phyloP scores from a whole-genome alignment of 2,797 vertebrate genomes.

The Epinephelus coioides region DNA sequence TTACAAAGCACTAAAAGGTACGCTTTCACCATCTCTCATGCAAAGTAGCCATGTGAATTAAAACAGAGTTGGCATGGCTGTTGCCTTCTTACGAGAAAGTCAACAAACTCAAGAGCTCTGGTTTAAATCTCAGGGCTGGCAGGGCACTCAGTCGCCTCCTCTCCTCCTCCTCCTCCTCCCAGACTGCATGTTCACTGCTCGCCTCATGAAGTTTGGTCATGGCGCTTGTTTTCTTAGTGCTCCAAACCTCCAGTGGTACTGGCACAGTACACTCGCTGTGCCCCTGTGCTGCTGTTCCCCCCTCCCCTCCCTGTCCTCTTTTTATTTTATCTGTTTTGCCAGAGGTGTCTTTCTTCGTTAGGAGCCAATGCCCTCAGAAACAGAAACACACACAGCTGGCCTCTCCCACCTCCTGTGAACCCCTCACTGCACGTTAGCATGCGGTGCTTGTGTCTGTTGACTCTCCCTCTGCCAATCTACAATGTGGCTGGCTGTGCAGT shows the following conservation, averaged over 20 bases:
- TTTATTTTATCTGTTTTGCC: constrained; percentile 56
- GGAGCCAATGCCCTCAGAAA: constrained; percentile 51
- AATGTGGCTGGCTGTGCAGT: constrained; percentile 67
- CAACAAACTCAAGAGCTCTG: constrained; percentile 77
- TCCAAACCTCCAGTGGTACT: constrained; percentile 62
- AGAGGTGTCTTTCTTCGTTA: constrained; percentile 72
- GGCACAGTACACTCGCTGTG: constrained; percentile 65
- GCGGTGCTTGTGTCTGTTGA: constrained; percentile 54
- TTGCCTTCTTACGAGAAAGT: constrained; percentile 74
- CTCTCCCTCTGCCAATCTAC: constrained; percentile 68
- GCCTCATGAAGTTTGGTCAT: constrained; percentile 68
- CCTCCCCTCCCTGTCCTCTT: constrained; percentile 45
- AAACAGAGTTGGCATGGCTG: constrained; percentile 59
- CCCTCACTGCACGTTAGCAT: constrained; percentile 53
- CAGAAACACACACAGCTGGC: constrained; percentile 59
- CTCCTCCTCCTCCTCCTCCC: constrained; percentile 45
- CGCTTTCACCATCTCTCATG: constrained; percentile 70
- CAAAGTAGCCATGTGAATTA: constrained; percentile 77
- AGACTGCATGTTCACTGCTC: constrained; percentile 68
- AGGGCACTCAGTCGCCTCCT: constrained; percentile 53
- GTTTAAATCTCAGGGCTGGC: constrained; percentile 74
- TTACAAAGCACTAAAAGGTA: constrained; percentile 54
- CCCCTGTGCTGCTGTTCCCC: constrained; percentile 46
- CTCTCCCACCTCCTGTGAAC: constrained; percentile 60
- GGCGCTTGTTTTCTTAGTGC: constrained; percentile 70